These are phyloP conservation scores for Astyanax mexicanus DNA, from an alignment of 2,797 vertebrate genomes.

Conservation along the genomic window DNA sequence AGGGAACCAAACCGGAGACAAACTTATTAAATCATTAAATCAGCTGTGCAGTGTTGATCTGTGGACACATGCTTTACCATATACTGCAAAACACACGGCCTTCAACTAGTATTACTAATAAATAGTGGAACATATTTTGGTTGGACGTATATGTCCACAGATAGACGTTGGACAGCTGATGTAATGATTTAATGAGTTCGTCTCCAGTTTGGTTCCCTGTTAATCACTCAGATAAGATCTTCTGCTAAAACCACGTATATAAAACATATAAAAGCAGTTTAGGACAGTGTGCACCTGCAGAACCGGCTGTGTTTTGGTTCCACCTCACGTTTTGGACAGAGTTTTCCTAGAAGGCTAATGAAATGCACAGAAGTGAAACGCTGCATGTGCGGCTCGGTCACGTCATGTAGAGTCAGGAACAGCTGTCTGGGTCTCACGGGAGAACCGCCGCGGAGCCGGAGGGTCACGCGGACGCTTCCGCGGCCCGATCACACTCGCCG, in stretches of 20 bases:
- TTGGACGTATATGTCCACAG: too few species aligned
- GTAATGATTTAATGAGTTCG: too few species aligned
- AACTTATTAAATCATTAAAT: too few species aligned
- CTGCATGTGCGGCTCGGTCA: slow-evolving; percentile 58
- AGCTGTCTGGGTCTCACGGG: slow-evolving; percentile 62
- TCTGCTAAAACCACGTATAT: slow-evolving; percentile 37
- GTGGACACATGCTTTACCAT: too few species aligned
- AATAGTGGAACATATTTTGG: too few species aligned
- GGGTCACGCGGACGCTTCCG: neutral
- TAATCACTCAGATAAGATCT: slow-evolving; percentile 43
- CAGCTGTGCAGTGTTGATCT: too few species aligned
- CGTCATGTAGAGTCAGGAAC: slow-evolving; percentile 59
- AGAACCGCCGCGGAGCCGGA: neutral
- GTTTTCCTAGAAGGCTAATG: slow-evolving; percentile 67
- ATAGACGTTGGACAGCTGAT: too few species aligned
- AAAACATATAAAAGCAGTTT: slow-evolving; percentile 47
- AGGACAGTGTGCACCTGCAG: slow-evolving; percentile 44
- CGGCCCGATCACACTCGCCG: neutral
- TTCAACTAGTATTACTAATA: too few species aligned
- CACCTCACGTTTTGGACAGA: slow-evolving; percentile 33
- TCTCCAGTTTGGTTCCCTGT: too few species aligned
- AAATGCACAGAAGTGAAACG: slow-evolving; percentile 67
- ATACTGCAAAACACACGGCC: too few species aligned
- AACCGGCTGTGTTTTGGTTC: slow-evolving; percentile 60
- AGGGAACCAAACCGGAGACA: too few species aligned